A percentile compares a stretch with the other conserved stretches of the same genome.
These are phyloP conservation scores for Drosophila lowei DNA, from an alignment of 1,140 invertebrate species.

Conservation along the genomic window DNA sequence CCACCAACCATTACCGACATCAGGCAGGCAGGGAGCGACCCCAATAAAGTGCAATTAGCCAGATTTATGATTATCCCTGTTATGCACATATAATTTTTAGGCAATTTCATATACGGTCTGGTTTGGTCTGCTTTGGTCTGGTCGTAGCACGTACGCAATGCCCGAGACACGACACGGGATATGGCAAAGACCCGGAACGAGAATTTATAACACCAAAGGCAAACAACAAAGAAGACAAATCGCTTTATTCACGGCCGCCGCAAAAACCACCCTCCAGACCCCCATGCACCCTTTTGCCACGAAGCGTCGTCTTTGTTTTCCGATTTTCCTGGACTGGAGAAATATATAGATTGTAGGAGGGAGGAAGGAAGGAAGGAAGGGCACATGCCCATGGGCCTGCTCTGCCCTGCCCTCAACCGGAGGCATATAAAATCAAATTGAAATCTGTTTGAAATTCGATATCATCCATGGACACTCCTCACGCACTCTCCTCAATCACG, in stretches of 20 bases:
- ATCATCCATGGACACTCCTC: conserved; percentile 16
- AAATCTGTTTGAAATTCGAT: conserved; percentile 82
- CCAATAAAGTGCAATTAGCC: conserved; percentile 82
- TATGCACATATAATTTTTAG: conserved; percentile 82
- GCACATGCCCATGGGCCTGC: not conserved
- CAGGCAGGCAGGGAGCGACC: conserved; percentile 43
- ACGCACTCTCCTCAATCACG: no score
- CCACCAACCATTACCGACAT: conserved; percentile 33
- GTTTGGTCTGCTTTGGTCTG: not conserved
- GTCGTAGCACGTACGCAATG: conserved; percentile 40
- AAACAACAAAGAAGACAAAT: conserved; percentile 81
- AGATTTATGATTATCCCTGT: conserved; percentile 83
- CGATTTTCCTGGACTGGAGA: no score
- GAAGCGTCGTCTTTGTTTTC: no score
- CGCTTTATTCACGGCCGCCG: conserved; percentile 76
- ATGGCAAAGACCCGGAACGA: conserved; percentile 50
- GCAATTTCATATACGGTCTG: conserved; percentile 68
- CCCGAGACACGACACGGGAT: no score
- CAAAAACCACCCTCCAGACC: conserved; percentile 61
- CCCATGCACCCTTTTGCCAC: no score
- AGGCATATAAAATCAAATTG: conserved; percentile 76
- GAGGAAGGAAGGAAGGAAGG: not conserved
- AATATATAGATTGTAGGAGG: not conserved
- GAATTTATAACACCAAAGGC: conserved; percentile 79
- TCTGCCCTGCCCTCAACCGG: conserved; percentile 37